phyloP scores from a whole-genome alignment of 2,888 invertebrate species.

The Gortyna flavago region DNA sequence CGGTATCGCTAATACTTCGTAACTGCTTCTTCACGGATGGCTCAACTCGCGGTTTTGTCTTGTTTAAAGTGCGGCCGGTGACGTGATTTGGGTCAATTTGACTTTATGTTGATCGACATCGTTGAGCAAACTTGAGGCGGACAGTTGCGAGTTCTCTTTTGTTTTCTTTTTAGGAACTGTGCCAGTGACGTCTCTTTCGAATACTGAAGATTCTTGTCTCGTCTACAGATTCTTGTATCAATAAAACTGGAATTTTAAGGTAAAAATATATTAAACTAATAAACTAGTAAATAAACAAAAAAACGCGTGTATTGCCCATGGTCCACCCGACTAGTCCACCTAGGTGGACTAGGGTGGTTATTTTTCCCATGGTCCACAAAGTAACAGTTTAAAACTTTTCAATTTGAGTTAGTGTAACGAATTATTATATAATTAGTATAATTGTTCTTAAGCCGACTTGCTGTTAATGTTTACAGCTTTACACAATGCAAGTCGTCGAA shows the following conservation, averaged over 20 bases:
- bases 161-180: conserved; percentile 21
- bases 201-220: too few species aligned
- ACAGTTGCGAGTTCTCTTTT: conserved; percentile 16
- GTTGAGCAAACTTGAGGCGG: conserved; percentile 40
- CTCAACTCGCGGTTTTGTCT: conserved; percentile 68
- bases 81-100: conserved; percentile 68
- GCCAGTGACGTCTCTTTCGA: conserved; percentile 4
- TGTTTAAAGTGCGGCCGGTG: conserved; percentile 62
- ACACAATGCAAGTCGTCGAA: neutral
- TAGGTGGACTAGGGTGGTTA: too few species aligned
- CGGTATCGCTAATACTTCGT: conserved; percentile 53
- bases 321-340: too few species aligned
- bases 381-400: too few species aligned
- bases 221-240: neutral
- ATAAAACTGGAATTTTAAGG: too few species aligned
- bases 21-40: conserved; percentile 64
- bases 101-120: conserved; percentile 65
- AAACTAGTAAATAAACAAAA: neutral
- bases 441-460: neutral
- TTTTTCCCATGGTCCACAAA: too few species aligned
- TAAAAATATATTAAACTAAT: too few species aligned
- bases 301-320: too few species aligned
- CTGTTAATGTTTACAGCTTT: too few species aligned
- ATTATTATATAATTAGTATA: too few species aligned
- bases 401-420: too few species aligned